These are phyloP conservation scores for Phalacrocorax carbo DNA, from an alignment of 2,113 vertebrate species.

Conservation along the genomic window DNA sequence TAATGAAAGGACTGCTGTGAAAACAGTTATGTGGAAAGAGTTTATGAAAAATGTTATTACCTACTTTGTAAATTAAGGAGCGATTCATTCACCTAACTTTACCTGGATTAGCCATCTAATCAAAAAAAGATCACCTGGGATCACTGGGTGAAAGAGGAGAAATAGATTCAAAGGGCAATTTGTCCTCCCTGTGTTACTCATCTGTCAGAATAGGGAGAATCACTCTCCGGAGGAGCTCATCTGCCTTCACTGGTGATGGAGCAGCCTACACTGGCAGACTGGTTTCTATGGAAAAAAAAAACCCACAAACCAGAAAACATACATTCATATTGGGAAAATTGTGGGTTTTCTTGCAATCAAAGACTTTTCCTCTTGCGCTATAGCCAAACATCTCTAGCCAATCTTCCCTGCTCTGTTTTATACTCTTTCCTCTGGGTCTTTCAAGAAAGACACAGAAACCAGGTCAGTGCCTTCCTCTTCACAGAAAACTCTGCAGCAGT, in stretches of 20 bases:
- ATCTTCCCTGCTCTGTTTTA: neutral
- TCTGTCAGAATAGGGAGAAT: neutral
- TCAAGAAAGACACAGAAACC: neutral
- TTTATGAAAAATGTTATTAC: neutral
- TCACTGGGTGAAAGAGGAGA: neutral
- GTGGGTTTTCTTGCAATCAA: neutral
- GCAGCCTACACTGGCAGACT: neutral
- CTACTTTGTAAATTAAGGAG: constrained; percentile 3
- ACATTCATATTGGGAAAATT: neutral
- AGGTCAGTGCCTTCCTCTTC: neutral
- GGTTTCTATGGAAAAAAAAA: neutral
- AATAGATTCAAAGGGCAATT: neutral
- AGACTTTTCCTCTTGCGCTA: neutral
- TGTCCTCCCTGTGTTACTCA: neutral
- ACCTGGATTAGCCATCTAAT: neutral
- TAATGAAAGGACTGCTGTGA: neutral
- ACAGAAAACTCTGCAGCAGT: neutral
- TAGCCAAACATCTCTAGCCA: neutral
- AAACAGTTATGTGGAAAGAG: neutral
- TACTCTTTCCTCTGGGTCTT: neutral
- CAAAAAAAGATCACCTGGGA: neutral
- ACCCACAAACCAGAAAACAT: neutral
- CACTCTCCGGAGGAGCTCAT: neutral
- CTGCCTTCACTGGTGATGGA: neutral
- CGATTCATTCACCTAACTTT: neutral